Percentiles rank a stretch among this genome's conserved stretches.
Conservation (phyloP, 2,113 vertebrate species). For the Uria aalge region DNA sequence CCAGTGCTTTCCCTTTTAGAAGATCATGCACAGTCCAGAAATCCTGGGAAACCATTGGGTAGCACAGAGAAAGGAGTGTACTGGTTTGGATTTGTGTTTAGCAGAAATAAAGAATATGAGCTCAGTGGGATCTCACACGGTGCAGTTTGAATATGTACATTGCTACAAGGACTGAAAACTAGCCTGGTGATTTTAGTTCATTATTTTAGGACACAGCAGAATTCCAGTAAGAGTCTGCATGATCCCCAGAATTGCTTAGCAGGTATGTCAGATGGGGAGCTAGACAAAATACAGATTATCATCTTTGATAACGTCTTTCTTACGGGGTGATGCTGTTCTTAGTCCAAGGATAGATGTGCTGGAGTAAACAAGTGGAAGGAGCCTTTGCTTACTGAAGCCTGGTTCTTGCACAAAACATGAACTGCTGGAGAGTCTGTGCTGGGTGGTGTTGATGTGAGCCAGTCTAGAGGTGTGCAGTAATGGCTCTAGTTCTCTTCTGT, state of each 20-base stretch:
- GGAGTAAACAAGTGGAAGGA: not conserved
- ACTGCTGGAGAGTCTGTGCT: not conserved
- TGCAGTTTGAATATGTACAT: not conserved
- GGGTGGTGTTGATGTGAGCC: not conserved
- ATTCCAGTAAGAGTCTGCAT: not conserved
- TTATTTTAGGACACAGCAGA: not conserved
- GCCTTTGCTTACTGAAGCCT: not conserved
- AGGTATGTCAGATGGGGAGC: not conserved
- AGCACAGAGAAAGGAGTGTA: not conserved
- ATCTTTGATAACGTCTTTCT: not conserved
- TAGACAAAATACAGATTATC: not conserved
- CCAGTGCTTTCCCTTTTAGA: not conserved
- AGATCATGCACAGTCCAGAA: not conserved
- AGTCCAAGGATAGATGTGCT: not conserved
- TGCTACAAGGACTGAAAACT: not conserved
- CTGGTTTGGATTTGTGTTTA: not conserved
- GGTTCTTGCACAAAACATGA: not conserved
- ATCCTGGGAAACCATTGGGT: not conserved
- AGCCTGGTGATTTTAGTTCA: not conserved
- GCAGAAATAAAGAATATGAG: not conserved
- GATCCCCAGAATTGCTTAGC: not conserved
- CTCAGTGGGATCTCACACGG: not conserved
- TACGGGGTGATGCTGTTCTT: not conserved
- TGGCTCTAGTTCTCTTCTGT: not conserved
- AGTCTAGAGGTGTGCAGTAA: not conserved